Percentiles rank a stretch among this genome's conserved stretches.
Evolutionary conservation across 2,888 invertebrate species (phyloP).

Genomic region (Dioctria rufipes): DNA sequence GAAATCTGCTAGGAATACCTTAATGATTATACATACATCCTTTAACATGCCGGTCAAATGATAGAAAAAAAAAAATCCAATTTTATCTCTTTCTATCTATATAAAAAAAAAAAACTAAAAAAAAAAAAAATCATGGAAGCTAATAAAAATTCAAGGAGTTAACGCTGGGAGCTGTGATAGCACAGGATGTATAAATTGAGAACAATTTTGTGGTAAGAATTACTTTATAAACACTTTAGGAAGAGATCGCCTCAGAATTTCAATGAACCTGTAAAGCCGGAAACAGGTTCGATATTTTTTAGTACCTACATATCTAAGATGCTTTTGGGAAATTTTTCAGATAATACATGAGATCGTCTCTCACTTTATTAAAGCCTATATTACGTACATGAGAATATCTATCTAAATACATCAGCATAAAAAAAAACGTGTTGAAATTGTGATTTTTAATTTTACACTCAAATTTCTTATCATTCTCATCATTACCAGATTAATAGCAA

Average conservation of each 20-base stretch:
- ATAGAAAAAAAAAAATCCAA: background rate
- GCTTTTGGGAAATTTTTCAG: background rate
- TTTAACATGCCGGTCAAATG: background rate
- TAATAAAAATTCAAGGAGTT: conserved; percentile 47
- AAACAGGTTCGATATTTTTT: conserved; percentile 31
- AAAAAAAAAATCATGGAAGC: background rate
- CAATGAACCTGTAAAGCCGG: conserved; percentile 33
- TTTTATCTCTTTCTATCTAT: background rate
- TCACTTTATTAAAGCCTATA: background rate
- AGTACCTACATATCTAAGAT: no score
- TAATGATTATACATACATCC: background rate
- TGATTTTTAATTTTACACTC: background rate
- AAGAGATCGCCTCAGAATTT: conserved; percentile 9
- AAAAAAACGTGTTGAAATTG: background rate
- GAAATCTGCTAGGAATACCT: conserved; percentile 25
- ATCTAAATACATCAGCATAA: background rate
- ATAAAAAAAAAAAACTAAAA: no score
- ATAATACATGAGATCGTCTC: conserved; percentile 25
- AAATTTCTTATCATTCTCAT: background rate
- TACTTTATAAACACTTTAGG: conserved; percentile 54
- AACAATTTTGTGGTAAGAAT: conserved; percentile 53
- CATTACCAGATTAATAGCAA: background rate
- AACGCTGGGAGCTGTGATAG: conserved; percentile 17
- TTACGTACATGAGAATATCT: conserved; percentile 1
- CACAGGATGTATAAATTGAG: conserved; percentile 52